Conservation (phyloP, 2,888 invertebrate genomes). For the Cephus nigrinus region DNA sequence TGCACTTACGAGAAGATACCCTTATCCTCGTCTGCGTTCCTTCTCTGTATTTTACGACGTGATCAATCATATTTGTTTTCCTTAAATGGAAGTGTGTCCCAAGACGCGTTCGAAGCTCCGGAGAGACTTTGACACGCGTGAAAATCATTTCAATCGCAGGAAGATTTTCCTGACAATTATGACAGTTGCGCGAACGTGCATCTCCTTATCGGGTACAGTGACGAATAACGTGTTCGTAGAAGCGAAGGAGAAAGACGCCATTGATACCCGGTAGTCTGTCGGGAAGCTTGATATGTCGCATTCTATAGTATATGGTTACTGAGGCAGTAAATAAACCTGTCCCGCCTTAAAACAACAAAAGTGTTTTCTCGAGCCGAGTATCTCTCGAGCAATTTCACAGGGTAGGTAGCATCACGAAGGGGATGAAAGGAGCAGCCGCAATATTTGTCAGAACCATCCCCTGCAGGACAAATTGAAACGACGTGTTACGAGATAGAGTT, state of each 20-base stretch:
- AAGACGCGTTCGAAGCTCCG: neutral
- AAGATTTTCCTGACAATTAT: neutral
- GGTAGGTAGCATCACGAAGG: slow-evolving; percentile 5
- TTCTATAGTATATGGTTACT: neutral
- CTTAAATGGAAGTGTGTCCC: slow-evolving; percentile 11
- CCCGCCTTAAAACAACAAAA: slow-evolving; percentile 58
- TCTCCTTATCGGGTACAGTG: neutral
- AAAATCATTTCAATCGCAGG: neutral
- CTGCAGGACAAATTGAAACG: slow-evolving; percentile 52
- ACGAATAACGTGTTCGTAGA: neutral
- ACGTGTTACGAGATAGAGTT: slow-evolving; percentile 50
- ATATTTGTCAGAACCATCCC: slow-evolving; percentile 52
- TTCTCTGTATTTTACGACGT: slow-evolving; percentile 17
- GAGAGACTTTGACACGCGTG: neutral
- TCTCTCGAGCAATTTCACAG: slow-evolving; percentile 37
- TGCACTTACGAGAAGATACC: neutral
- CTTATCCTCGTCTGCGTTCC: neutral
- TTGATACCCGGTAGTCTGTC: neutral
- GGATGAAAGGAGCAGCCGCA: slow-evolving; percentile 29
- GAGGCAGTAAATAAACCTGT: slow-evolving; percentile 60
- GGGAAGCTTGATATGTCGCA: neutral
- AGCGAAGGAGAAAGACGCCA: neutral
- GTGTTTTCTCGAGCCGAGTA: slow-evolving; percentile 32
- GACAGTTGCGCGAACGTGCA: neutral
- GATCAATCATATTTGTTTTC: slow-evolving; percentile 29